Percentiles rank a stretch among this genome's conserved stretches.
These are phyloP conservation scores for Anthopleura xanthogrammica DNA, from an alignment of 92 coral and sea anemone species.

Conservation along the genomic window DNA sequence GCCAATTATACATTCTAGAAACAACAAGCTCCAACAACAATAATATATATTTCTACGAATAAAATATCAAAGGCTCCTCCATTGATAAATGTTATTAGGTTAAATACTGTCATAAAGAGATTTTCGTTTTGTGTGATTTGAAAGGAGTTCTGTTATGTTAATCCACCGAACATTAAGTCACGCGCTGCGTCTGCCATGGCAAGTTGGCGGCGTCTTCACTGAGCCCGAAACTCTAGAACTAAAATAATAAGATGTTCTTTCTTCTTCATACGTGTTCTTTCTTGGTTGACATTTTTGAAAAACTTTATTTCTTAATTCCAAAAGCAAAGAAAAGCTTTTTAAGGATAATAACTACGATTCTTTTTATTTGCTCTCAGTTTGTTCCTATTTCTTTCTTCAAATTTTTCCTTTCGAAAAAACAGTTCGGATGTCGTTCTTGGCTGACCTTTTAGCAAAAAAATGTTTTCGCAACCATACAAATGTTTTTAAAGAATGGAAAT, in stretches of 20 bases:
- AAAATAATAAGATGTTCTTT: not conserved
- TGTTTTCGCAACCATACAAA: no score
- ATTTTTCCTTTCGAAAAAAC: no score
- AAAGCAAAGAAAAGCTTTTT: no score
- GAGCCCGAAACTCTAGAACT: no score
- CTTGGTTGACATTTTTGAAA: no score
- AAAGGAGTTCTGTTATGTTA: conserved; percentile 2
- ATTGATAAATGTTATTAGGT: conserved; percentile 11
- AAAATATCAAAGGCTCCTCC: conserved; percentile 21
- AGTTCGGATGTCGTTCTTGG: no score
- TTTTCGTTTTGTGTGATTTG: conserved; percentile 10
- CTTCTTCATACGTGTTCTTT: not conserved
- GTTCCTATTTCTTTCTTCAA: no score
- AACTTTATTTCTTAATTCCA: no score
- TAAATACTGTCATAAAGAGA: conserved; percentile 3
- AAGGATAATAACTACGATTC: no score
- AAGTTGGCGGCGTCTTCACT: not conserved
- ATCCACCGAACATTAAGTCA: conserved; percentile 14
- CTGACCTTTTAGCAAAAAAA: no score
- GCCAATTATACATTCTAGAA: not conserved
- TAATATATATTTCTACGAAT: not conserved
- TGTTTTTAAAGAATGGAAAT: no score
- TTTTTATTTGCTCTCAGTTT: no score
- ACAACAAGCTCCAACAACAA: not conserved
- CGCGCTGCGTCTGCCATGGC: not conserved